Evolutionary conservation across 2,888 invertebrate species (phyloP), one percentile per base, ranked within the genome.

Genomic region (Phasia obesa): DNA sequence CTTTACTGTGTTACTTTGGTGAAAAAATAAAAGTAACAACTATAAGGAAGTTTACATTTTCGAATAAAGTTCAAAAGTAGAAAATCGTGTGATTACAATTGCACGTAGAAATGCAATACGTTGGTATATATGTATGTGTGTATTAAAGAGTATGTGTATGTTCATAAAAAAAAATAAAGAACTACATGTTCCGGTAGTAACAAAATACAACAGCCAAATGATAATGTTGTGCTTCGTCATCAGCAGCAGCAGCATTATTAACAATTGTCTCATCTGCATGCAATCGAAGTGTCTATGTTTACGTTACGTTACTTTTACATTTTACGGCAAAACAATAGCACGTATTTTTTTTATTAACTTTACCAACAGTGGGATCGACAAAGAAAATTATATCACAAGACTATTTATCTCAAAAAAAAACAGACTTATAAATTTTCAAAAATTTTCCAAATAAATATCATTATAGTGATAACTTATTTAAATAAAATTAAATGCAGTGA

Each of bases 281-380:
- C 88, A 89, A 87, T 84, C 85, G 86, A 86, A 86, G 87, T 86
- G 87, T 88, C 88, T 88, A 88, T 88, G 88, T 88, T 87, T 87
- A 88, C 88, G 89, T 86, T 86, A 84, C 85, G 83, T 74, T 82
- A 78, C 78, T 71, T 15, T 44, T 9, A 17, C 62, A 69, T 71
- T 85, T 67, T 25, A 51, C 53, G 44, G 44, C 19, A 81, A 87
- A 88, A 88, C 89, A 89, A 88, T 87, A 86, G 88, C 89, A 89
- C 88, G 88, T 88, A 88, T 87, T 88, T 88, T 59, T 76, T 86
- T 88, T n/a, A 88, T 87, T 87, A 87, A 88, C 88, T 87, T 17
- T 35, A 19, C n/a, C n/a, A 2, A 38, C 59, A 42, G 4, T 23
- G 23, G 38, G 15, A 7, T 23, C 7, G 15, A 2, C 1, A 31